Conservation (phyloP, 2,113 vertebrate species). For the Potamarius usumacintae region DNA sequence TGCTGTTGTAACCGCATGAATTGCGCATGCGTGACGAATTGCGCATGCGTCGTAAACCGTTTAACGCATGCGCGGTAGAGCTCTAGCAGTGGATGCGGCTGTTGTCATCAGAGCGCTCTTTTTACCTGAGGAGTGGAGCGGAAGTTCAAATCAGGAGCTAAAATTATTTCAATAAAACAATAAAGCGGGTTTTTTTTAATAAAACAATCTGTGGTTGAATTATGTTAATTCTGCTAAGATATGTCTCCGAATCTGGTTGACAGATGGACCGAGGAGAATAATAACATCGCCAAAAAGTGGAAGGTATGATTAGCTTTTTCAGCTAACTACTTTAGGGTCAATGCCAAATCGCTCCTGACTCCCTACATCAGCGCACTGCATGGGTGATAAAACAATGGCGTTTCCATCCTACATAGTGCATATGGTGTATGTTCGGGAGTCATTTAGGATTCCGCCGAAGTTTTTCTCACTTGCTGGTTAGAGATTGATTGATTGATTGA, state of each 20-base stretch:
- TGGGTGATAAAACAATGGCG: neutral
- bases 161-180: neutral
- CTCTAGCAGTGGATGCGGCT: neutral
- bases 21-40: neutral
- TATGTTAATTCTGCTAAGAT: too few relatives aligned
- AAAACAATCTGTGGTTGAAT: neutral
- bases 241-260: conserved; percentile 50
- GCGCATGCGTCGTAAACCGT: neutral
- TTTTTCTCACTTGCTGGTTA: neutral
- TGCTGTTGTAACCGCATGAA: neutral
- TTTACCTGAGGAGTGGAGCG: conserved; percentile 6
- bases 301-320: conserved; percentile 59
- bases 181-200: neutral
- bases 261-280: conserved; percentile 70
- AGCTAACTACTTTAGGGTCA: neutral
- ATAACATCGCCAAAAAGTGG: conserved; percentile 64
- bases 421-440: neutral
- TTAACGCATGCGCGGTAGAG: conserved; percentile 2
- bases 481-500: neutral
- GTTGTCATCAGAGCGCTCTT: neutral
- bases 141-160: conserved; percentile 29
- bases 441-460: neutral
- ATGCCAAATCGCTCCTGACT: neutral
- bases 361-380: neutral
- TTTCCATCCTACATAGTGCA: neutral